phyloP scores from a whole-genome alignment of 2,797 vertebrate genomes.

The Discoglossus pictus region DNA sequence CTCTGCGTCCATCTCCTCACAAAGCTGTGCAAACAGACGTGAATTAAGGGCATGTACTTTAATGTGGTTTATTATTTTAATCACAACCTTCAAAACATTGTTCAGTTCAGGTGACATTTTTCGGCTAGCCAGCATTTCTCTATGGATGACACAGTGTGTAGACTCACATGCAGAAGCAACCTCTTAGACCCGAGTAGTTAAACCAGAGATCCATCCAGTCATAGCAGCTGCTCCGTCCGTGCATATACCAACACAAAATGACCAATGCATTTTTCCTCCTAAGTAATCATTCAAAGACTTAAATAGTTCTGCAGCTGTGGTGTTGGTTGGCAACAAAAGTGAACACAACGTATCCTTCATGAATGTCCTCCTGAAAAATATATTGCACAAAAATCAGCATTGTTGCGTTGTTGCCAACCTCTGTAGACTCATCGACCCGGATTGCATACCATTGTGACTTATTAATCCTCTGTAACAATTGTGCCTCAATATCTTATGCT shows the following conservation, averaged over 20 bases:
- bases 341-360: background rate
- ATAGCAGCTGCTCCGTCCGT: conserved; percentile 1
- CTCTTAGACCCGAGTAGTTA: no score
- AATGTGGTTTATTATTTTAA: conserved; percentile 51
- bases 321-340: no score
- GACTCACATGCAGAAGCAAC: no score
- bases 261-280: background rate
- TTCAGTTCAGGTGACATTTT: background rate
- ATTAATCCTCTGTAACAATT: conserved; percentile 53
- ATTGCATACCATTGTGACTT: conserved; percentile 46
- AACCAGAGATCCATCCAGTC: background rate
- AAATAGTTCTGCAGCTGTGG: no score
- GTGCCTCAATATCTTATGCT: conserved; percentile 29
- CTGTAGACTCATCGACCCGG: conserved; percentile 35
- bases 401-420: conserved; percentile 11
- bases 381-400: conserved; percentile 10
- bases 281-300: conserved; percentile 7
- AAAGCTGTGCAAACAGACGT: conserved; percentile 11
- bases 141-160: conserved; percentile 6
- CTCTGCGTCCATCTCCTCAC: conserved; percentile 31
- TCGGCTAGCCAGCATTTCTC: background rate
- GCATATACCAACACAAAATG: conserved; percentile 2
- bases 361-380: no score
- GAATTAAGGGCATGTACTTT: conserved; percentile 20
- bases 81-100: conserved; percentile 5